phyloP scores from a whole-genome alignment of 1,140 invertebrate species.

The Tetranychus urticae region DNA sequence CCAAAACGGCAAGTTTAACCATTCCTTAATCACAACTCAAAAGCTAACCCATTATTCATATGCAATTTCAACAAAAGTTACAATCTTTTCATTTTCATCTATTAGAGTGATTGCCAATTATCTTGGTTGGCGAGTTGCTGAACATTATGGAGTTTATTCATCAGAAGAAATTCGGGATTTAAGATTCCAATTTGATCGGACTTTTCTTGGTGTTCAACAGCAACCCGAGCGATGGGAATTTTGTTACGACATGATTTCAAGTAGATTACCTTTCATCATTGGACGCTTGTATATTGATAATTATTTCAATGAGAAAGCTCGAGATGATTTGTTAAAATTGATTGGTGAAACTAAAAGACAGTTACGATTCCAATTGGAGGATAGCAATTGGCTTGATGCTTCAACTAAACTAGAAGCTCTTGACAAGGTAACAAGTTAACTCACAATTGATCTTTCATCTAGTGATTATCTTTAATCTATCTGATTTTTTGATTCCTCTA shows the following conservation, averaged over 20 bases:
- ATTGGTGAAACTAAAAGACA: conserved; percentile 14
- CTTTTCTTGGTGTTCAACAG: not conserved
- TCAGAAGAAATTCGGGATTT: not conserved
- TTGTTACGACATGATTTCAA: not conserved
- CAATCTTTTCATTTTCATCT: not conserved
- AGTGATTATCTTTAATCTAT: no score
- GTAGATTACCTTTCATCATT: not conserved
- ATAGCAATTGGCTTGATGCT: conserved; percentile 75
- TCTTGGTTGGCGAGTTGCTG: conserved; percentile 43
- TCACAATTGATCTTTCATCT: no score
- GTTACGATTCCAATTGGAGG: conserved; percentile 23
- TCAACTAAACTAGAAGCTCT: conserved; percentile 45
- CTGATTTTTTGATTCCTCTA: not conserved
- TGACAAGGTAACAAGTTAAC: conserved; percentile 3
- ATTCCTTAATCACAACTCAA: not conserved
- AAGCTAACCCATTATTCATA: no score
- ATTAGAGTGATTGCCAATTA: conserved; percentile 17
- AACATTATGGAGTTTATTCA: not conserved
- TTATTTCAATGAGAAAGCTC: conserved; percentile 25
- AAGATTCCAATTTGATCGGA: not conserved
- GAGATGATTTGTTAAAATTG: conserved; percentile 15
- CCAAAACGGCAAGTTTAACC: not conserved
- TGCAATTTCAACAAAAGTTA: not conserved
- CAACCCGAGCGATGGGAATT: not conserved
- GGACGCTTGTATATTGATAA: conserved; percentile 21